Evolutionary conservation across 2,888 invertebrate species (phyloP).

Genomic region (Drosophila nigritarsus): DNA sequence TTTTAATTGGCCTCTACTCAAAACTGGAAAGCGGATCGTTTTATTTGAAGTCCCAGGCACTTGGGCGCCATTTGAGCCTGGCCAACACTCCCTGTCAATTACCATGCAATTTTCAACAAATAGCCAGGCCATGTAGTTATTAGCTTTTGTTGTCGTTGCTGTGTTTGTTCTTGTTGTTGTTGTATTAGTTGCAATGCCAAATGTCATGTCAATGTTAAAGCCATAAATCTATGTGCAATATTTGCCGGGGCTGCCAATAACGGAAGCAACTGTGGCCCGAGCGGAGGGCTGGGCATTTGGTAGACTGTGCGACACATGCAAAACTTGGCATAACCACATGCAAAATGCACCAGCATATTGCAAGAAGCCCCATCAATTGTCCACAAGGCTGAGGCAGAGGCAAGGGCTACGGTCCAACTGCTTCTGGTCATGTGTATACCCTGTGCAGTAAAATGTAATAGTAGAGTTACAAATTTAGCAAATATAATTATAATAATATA

Average conservation of each 20-base stretch:
- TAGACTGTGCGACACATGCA: conserved; percentile 47
- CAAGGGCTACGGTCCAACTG: not conserved
- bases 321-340: conserved; percentile 59
- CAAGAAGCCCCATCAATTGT: conserved; percentile 35
- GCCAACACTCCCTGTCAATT: conserved; percentile 49
- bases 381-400: conserved; percentile 12
- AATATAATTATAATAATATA: not conserved
- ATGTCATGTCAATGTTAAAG: conserved; percentile 68
- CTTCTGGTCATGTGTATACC: conserved; percentile 19
- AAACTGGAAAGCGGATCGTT: conserved; percentile 51
- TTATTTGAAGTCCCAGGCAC: conserved; percentile 35
- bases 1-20: conserved; percentile 63
- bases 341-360: conserved; percentile 40
- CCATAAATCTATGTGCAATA: conserved; percentile 69
- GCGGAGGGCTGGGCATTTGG: not conserved
- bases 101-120: conserved; percentile 57
- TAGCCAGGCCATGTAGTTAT: conserved; percentile 36
- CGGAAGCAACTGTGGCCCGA: conserved; percentile 7
- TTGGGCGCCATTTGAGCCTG: conserved; percentile 18
- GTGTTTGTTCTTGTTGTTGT: conserved; percentile 14
- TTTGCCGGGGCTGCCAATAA: conserved; percentile 59
- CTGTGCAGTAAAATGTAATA: not conserved
- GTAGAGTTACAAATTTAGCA: not conserved
- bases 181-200: conserved; percentile 44
- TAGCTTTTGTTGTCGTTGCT: conserved; percentile 6